Conservation (phyloP, 2,888 invertebrate species). For the Panorpa germanica region DNA sequence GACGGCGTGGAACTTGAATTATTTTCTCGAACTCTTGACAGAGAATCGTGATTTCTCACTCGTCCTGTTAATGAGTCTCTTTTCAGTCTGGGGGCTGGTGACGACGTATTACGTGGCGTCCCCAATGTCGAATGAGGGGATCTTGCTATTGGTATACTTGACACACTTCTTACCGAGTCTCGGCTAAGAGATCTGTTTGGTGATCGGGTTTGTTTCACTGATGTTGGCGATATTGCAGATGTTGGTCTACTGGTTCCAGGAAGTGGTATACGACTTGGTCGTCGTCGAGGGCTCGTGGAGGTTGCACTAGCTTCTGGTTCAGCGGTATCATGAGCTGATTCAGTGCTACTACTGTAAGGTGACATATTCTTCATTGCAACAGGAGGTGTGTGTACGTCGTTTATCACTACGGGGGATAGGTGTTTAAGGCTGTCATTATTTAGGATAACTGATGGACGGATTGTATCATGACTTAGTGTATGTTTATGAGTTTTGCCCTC, state of each 20-base stretch:
- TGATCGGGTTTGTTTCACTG: constrained; percentile 10
- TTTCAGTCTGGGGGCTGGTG: constrained; percentile 23
- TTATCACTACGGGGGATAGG: constrained; percentile 13
- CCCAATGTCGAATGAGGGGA: constrained; percentile 14
- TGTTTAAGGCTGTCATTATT: constrained; percentile 15
- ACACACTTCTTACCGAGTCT: constrained; percentile 18
- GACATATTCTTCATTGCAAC: constrained; percentile 29
- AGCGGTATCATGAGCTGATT: constrained; percentile 39
- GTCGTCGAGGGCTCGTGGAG: constrained; percentile 21
- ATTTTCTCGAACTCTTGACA: constrained; percentile 23
- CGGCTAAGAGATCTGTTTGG: background rate
- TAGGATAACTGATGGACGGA: no score
- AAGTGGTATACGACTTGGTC: constrained; percentile 56
- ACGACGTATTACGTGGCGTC: constrained; percentile 10
- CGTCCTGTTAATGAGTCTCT: constrained; percentile 31
- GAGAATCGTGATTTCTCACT: constrained; percentile 29
- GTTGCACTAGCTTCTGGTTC: constrained; percentile 17
- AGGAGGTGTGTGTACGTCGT: constrained; percentile 17
- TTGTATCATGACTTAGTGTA: constrained; percentile 12
- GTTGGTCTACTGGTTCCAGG: constrained; percentile 28
- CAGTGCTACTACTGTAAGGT: constrained; percentile 39
- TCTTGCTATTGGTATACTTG: constrained; percentile 21
- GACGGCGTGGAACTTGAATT: constrained; percentile 13
- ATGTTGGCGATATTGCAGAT: constrained; percentile 11
- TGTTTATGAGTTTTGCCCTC: constrained; percentile 27